Evolutionary conservation across 2,888 invertebrate species (phyloP).

Genomic region (Phorcus lineatus): DNA sequence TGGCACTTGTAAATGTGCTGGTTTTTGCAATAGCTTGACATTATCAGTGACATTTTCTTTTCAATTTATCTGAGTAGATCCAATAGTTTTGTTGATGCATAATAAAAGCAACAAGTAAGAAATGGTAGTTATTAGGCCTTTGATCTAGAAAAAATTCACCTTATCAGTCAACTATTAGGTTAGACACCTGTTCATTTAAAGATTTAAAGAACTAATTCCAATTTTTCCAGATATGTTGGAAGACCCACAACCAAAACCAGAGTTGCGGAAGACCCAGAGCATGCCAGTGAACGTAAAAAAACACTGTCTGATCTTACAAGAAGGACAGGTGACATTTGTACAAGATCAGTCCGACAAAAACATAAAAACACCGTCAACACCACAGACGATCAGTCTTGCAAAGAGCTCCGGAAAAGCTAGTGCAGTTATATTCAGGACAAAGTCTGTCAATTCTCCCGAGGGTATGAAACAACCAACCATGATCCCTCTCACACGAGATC

Average conservation of each 20-base stretch:
- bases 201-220: neutral
- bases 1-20: too few relatives aligned
- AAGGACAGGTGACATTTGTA: conserved; percentile 14
- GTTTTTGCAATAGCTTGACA: too few relatives aligned
- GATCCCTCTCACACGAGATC: conserved; percentile 61
- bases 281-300: neutral
- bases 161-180: too few relatives aligned
- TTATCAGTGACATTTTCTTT: too few relatives aligned
- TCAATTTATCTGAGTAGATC: too few relatives aligned
- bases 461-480: conserved; percentile 49
- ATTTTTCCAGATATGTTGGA: neutral
- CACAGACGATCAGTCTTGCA: neutral
- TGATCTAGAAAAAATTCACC: too few relatives aligned
- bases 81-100: too few relatives aligned
- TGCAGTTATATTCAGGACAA: neutral
- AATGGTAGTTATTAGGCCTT: too few relatives aligned
- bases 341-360: conserved; percentile 8
- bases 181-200: too few relatives aligned
- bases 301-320: conserved; percentile 1
- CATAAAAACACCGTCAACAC: neutral
- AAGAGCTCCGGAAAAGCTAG: neutral
- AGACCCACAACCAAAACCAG: neutral
- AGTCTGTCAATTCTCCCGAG: neutral
- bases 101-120: too few relatives aligned
- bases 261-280: neutral